Evolutionary conservation across 2,797 vertebrate species (phyloP).

Genomic region (Lepilemur ruficaudatus): DNA sequence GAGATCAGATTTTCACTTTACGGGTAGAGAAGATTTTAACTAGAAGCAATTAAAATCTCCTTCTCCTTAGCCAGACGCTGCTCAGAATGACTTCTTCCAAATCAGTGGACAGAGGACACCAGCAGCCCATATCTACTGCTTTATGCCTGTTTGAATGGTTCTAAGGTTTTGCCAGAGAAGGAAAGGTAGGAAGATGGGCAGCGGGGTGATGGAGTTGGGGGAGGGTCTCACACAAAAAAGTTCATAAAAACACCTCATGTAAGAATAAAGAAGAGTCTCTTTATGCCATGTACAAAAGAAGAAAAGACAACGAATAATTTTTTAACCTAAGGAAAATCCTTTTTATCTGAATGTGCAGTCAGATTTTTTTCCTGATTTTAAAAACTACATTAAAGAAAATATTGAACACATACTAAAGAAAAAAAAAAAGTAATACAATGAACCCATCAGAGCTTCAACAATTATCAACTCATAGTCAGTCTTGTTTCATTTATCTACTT

Average conservation of each 20-base stretch:
- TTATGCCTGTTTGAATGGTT: not conserved
- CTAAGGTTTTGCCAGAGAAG: not conserved
- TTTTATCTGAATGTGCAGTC: not conserved
- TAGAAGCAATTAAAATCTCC: conserved; percentile 3
- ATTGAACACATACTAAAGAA: not conserved
- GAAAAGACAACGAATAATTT: not conserved
- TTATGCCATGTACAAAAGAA: not conserved
- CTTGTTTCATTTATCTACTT: not conserved
- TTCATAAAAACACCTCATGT: not conserved
- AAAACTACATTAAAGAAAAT: conserved; percentile 57
- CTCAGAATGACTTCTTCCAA: not conserved
- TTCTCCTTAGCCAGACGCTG: not conserved
- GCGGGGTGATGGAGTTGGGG: not conserved
- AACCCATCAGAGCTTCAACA: not conserved
- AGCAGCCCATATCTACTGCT: not conserved
- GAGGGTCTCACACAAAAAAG: not conserved
- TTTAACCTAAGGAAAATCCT: not conserved
- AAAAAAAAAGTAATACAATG: not conserved
- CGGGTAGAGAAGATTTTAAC: not conserved
- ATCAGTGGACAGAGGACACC: not conserved
- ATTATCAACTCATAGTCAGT: not conserved
- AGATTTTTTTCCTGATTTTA: not conserved
- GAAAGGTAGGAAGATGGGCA: not conserved
- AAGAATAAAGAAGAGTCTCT: not conserved
- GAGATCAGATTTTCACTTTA: not conserved